Evolutionary conservation across 2,797 vertebrate species (phyloP), one percentile per base, ranked within the genome.

Genomic region (Bovichtus variegatus): DNA sequence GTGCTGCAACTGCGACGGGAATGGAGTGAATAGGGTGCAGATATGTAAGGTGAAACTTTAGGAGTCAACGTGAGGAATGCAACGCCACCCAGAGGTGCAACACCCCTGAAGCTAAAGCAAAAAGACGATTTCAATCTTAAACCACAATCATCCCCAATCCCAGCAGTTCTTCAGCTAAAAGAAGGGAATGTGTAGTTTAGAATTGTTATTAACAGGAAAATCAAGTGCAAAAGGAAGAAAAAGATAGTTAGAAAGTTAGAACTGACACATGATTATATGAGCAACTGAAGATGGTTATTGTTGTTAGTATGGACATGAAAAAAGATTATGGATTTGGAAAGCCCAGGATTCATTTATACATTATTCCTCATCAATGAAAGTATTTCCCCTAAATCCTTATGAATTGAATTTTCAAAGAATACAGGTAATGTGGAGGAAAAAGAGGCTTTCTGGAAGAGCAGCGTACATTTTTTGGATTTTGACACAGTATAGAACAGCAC

Each of bases 1-100:
- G 94, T 4, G 92, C 93, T 76, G 94, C 94, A 84, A 95, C 93
- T 95, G 79, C 4, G 60, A 82, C 23, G 57, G 57, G 84, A 79
- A 46, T 4, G 55, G 51, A 73, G 65, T 78, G 46, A 87, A 81
- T 67, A 74, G 29, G 60, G 66, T 62, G 80, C 70, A 86, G 38
- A 87, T 23, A 63, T 0, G 36, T 81, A 19, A 88, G 65, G 57
- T 60, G 54, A 83, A 61, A 74, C 63, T 38, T 29, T 62, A 38
- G 54, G 62, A 67, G 38, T 65, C 21, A 49, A 27, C 2, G 44
- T 29, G 79, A 80, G 50, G 10, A 38, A 51, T 29, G 71, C 57
- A 71, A 74, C 36, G 69, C 43, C 59, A 72, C 41, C 31, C 23
- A 75, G 66, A 65, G n/a, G 47, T 71, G 63, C 47, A 55, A 71